phyloP scores from a whole-genome alignment of 2,888 invertebrate species.

The Phasia obesa region DNA sequence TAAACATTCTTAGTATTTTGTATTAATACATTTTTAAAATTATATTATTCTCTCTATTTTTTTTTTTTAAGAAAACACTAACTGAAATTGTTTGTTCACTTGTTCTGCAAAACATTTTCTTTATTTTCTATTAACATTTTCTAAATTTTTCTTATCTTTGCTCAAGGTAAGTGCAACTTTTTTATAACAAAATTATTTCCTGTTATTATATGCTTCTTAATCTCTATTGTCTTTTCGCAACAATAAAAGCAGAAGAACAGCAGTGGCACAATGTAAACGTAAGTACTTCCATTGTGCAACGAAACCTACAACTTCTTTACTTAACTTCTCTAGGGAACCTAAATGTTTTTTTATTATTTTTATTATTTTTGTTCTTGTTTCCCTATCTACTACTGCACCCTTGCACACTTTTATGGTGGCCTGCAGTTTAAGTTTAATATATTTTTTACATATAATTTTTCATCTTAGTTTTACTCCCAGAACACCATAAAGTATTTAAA shows the following conservation, averaged over 20 bases:
- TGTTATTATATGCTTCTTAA: slow-evolving; percentile 59
- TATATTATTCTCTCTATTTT: no score
- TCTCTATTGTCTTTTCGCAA: slow-evolving; percentile 45
- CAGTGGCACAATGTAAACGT: background rate
- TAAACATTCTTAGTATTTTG: no score
- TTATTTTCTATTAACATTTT: slow-evolving; percentile 34
- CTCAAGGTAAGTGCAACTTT: slow-evolving; percentile 50
- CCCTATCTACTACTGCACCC: slow-evolving; percentile 6
- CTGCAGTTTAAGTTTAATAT: slow-evolving; percentile 12
- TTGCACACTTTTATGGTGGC: background rate
- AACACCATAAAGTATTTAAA: slow-evolving; percentile 52
- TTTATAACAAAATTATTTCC: slow-evolving; percentile 55
- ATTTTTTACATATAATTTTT: slow-evolving; percentile 7
- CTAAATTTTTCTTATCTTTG: slow-evolving; percentile 25
- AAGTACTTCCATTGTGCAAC: slow-evolving; percentile 22
- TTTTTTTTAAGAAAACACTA: no score
- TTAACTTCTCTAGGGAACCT: slow-evolving; percentile 39
- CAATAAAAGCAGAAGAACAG: background rate
- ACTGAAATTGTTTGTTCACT: slow-evolving; percentile 11
- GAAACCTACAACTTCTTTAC: slow-evolving; percentile 28
- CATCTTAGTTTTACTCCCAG: slow-evolving; percentile 47
- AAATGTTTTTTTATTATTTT: slow-evolving; percentile 6
- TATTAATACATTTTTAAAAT: no score
- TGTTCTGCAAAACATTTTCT: slow-evolving; percentile 6
- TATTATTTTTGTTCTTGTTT: slow-evolving; percentile 11